Base-by-base conservation (phyloP, 1,140 invertebrate genomes). In the Drosophila sp. region DNA sequence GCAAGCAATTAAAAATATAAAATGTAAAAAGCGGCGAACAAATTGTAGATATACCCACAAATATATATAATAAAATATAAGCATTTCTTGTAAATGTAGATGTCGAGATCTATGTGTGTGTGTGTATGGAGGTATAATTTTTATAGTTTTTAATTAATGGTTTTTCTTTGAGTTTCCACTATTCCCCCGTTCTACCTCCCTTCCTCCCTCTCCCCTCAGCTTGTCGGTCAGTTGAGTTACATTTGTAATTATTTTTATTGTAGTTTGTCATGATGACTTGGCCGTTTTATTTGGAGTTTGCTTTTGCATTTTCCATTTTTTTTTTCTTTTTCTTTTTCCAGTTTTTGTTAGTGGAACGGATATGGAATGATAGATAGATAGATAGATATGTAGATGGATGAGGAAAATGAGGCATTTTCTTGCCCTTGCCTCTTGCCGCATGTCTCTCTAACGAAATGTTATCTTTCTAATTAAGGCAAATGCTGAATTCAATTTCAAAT, bases 111-210 rank as follows among this genome's bases (percentile, higher is more conserved):
- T 44, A 44, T 70, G 66, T 40, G 8, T 58, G 47, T 79, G 68
- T 83, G 50, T 73, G 66, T 69, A 62, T 74, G 73, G 72, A 61
- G 64, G 64, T 79, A 70, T 79, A 89, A 84, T 84, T 87, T 87
- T 84, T 87, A 89, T 89, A 89, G 85, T 80, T 90, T 76, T 90
- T 87, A 89, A 89, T 89, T 89, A 89, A 90, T 89, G 85, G 84
- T 68, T 74, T 87, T 87, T 83, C 68, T 83, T 83, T 63, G 79
- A 72, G 79, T 58, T 58, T 58, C 56, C 56, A 71, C 23, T 50
- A 4, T 50, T 27, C 6, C 44, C 72, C 62, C 29, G 30, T 27
- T 65, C 41, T 47, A 10, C 44, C 44, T 29, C 38, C 30, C 27
- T 35, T 25, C n/a, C 29, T 29, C 35, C 4, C 5, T 66, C 56